These are phyloP conservation scores for Pseudomyrmex pallidus DNA, from an alignment of 1,140 invertebrate genomes.

Conservation along the genomic window DNA sequence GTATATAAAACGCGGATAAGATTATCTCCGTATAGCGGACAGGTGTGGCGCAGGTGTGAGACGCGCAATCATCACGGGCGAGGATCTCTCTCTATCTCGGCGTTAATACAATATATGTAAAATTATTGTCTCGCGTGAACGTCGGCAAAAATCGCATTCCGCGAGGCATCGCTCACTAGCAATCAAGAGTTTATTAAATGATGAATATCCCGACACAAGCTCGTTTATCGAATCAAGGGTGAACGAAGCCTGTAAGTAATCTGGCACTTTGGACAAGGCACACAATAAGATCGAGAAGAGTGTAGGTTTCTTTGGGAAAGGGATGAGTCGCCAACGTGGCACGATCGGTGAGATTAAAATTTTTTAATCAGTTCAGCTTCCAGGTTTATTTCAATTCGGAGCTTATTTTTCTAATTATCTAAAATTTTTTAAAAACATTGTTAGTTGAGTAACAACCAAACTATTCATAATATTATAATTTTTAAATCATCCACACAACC, in stretches of 20 bases:
- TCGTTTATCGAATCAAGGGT: not conserved
- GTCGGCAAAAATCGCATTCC: not conserved
- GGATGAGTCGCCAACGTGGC: no score
- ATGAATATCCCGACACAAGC: no score
- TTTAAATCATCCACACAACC: no score
- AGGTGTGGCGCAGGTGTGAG: conserved; percentile 11
- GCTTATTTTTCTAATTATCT: no score
- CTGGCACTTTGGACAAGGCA: not conserved
- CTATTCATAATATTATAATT: no score
- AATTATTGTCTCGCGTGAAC: not conserved
- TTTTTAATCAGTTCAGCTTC: no score
- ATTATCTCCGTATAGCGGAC: conserved; percentile 16
- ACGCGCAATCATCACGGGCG: conserved; percentile 22
- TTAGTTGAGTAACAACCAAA: no score
- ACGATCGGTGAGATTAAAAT: no score
- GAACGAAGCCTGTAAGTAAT: not conserved
- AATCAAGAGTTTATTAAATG: not conserved
- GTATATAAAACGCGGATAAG: conserved; percentile 1
- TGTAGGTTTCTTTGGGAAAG: not conserved
- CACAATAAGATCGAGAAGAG: not conserved
- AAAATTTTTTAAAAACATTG: not conserved
- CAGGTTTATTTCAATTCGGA: no score
- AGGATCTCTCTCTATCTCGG: not conserved
- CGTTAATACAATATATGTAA: conserved; percentile 45
- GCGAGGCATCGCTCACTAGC: not conserved